These are phyloP conservation scores for Aphidius colemani DNA, from an alignment of 2,888 invertebrate species.

Conservation along the genomic window DNA sequence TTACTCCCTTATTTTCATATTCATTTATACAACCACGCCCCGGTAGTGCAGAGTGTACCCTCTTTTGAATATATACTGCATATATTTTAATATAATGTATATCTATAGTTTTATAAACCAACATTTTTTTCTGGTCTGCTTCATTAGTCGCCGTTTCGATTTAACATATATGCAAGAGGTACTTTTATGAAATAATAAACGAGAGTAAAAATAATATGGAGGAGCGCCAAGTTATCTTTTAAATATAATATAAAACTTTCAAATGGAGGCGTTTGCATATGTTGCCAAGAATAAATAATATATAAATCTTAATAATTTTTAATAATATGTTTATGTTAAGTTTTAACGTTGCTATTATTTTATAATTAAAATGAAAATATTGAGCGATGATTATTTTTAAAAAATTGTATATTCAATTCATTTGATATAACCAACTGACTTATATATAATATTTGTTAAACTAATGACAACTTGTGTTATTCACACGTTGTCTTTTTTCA, in stretches of 20 bases:
- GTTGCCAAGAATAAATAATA: not conserved
- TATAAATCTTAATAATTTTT: not conserved
- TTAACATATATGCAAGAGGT: slow-evolving; percentile 26
- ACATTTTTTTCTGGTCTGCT: slow-evolving; percentile 43
- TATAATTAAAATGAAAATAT: not conserved
- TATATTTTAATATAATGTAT: slow-evolving; percentile 37
- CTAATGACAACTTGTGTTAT: no score
- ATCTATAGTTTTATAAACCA: not conserved
- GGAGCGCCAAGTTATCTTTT: slow-evolving; percentile 8
- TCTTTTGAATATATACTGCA: slow-evolving; percentile 19
- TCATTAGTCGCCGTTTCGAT: slow-evolving; percentile 43
- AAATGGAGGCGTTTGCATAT: slow-evolving; percentile 18
- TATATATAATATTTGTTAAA: no score
- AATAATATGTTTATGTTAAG: not conserved
- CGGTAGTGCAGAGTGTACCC: slow-evolving; percentile 43
- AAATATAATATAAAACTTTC: not conserved
- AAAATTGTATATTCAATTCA: no score
- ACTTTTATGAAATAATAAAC: slow-evolving; percentile 8
- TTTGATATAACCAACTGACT: no score
- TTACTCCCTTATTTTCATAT: slow-evolving; percentile 45
- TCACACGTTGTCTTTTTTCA: not conserved
- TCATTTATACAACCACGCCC: slow-evolving; percentile 54
- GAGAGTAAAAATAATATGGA: slow-evolving; percentile 12
- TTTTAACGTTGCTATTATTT: not conserved
- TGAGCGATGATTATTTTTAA: no score